Base-by-base conservation (phyloP, 2,113 vertebrate species). In the Lampris megalopsis region DNA sequence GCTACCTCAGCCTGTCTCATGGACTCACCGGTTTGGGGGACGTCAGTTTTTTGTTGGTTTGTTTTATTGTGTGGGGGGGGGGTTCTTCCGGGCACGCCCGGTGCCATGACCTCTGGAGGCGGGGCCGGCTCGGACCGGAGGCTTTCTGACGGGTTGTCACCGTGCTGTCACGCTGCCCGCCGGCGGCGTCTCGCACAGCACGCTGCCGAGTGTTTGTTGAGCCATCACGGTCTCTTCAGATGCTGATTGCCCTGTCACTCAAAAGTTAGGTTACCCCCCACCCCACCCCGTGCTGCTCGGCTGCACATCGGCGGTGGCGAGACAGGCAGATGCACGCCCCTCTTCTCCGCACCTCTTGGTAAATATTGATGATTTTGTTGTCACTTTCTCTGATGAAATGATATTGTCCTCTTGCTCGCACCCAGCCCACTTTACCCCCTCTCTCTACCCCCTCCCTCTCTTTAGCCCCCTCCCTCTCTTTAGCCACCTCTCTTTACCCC, bases 1-100 rank as follows among this genome's bases (percentile, higher is more conserved):
- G 74, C 88, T 90, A 84, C 87, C 86, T 92, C 87, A 87, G 56
- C 52, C 79, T 63, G 61, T 71, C 53, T 43, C 48, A n/a, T 53
- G 48, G 77, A 81, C 71, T 67, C 10, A 64, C 61, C 52, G 11
- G 41, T 37, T 6, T 24, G 24, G 24, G 24, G 24, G 24, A 24
- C 24, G 24, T 24, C 24, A 24, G 24, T 24, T 24, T 24, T 24
- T 24, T 24, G 24, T 24, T 24, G 24, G 24, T 24, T 24, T 24
- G 0, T 24, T 24, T 24, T 24, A 24, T 24, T 24, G 24, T 24
- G 24, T n/a, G 24, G 24, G 24, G 24, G 24, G 24, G 24, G 24
- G 24, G 24, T 24, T 24, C 24, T 24, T 24, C 24, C 24, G 24
- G 24, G 24, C 0, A 24, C 24, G 24, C 24, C 24, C 24, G 24